Evolutionary conservation across 2,113 vertebrate species (phyloP), one percentile per base, ranked within the genome.

Genomic region (Columba livia): DNA sequence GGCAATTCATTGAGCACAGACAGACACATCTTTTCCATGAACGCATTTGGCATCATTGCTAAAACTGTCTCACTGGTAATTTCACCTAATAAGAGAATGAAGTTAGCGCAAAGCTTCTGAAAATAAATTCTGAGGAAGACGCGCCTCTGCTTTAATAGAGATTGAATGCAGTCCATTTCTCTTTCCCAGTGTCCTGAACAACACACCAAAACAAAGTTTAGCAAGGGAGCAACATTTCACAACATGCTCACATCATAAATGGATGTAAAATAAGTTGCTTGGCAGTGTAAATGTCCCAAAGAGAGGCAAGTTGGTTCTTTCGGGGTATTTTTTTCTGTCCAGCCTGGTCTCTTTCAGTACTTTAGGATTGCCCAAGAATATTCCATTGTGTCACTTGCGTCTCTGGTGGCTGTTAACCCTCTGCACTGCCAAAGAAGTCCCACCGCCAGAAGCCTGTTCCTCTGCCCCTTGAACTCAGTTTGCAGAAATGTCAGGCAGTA

Each of bases 161-260:
- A 94, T 96, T 96, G 93, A 94, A 93, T 90, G 58, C 65, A 93
- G 89, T 90, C 89, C 89, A 94, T 97, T 96, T 95, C 90, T 96
- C 83, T 90, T 96, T 94, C 73, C 66, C 81, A 0, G 1, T 60
- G 82, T 91, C 90, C 79, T 31, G 28, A 97, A 90, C 78, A 95
- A 62, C 93, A 93, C 53, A 97, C 91, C 90, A 89, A 96, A 96
- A 96, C 85, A 91, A 66, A 0, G 0, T 75, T 93, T 87, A 96
- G 31, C 80, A 74, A 96, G 88, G 60, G 70, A 93, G 86, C 83
- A 83, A 19, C 85, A 65, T 96, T 97, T 94, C 86, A 86, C 87
- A 96, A 96, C 44, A 77, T 75, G 12, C 34, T 97, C 87, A 3
- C 90, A 86, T 96, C 93, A 81, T 58, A 77, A 78, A 84, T 90